A percentile compares a stretch with the other conserved stretches of the same genome.
These are phyloP conservation scores for Tenodera sinensis DNA, from an alignment of 2,888 invertebrate genomes.

Conservation along the genomic window DNA sequence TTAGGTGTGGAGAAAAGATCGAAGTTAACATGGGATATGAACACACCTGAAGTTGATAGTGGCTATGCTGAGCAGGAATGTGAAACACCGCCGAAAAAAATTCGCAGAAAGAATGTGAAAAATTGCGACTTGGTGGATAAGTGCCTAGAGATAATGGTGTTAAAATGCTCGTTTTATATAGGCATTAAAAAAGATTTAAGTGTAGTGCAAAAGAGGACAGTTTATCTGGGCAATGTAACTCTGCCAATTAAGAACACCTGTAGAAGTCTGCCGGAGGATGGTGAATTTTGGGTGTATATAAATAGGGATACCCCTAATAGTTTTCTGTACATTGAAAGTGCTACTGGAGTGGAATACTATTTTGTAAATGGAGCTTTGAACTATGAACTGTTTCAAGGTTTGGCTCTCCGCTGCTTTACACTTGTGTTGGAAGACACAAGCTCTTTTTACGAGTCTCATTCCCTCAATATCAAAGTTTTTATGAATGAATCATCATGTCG, in stretches of 20 bases:
- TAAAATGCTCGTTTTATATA: constrained; percentile 1
- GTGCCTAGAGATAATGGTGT: not conserved
- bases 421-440: not conserved
- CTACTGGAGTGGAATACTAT: not conserved
- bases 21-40: not conserved
- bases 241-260: not conserved
- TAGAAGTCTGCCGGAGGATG: not conserved
- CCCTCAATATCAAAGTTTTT: not conserved
- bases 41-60: not conserved
- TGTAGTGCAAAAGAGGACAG: not conserved
- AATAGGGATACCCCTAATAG: not conserved
- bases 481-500: not conserved
- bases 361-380: not conserved
- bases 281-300: constrained; percentile 21
- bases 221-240: not conserved
- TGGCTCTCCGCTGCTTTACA: not conserved
- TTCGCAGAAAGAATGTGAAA: not conserved
- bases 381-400: constrained; percentile 13
- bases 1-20: not conserved
- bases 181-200: not conserved
- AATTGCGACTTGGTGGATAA: not conserved
- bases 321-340: constrained; percentile 12
- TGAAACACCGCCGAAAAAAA: not conserved
- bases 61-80: not conserved
- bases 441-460: not conserved